Evolutionary conservation across 2,113 vertebrate species (phyloP).

Genomic region (Phodopus roborovskii): DNA sequence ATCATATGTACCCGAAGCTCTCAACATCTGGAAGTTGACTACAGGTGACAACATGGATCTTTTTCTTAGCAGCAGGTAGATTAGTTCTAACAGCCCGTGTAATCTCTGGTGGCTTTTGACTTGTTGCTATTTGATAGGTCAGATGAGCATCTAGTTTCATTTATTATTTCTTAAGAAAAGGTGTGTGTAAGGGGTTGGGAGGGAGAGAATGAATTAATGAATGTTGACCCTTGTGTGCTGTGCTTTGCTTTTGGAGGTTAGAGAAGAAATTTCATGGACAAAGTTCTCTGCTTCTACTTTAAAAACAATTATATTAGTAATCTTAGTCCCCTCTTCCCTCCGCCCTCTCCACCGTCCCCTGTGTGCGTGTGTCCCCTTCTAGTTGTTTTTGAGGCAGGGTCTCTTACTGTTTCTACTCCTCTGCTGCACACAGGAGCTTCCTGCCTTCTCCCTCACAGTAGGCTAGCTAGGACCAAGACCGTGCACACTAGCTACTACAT

Average conservation of each 20-base stretch:
- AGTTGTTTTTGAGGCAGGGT: not conserved
- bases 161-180: not conserved
- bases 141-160: not conserved
- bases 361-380: no score
- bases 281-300: not conserved
- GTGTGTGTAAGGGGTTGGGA: not conserved
- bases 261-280: not conserved
- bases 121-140: constrained; percentile 18
- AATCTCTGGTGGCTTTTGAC: not conserved
- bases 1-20: not conserved
- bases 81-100: not conserved
- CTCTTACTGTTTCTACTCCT: not conserved
- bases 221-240: not conserved
- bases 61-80: not conserved
- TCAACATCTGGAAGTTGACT: constrained; percentile 6
- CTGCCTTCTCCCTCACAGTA: not conserved
- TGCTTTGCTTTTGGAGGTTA: not conserved
- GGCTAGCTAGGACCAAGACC: not conserved
- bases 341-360: not conserved
- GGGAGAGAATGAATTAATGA: not conserved
- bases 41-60: not conserved
- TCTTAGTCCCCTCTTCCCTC: not conserved
- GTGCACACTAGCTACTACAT: not conserved
- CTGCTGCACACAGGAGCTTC: not conserved
- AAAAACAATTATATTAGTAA: not conserved